Base-by-base conservation (phyloP, 2,113 vertebrate species). In the Lophius piscatorius region DNA sequence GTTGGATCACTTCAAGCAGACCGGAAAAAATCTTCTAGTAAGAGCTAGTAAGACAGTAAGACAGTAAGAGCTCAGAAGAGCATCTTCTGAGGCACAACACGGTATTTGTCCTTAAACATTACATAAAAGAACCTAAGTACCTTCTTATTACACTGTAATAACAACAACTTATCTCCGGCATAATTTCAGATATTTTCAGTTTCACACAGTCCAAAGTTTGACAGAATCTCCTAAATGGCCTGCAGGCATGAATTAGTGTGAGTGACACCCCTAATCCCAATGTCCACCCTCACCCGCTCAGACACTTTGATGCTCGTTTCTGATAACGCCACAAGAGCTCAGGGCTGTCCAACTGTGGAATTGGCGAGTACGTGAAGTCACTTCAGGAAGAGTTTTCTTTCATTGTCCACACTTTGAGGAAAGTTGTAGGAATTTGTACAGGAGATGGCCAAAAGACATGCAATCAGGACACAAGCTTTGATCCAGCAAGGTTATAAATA, bases 301-400 rank as follows among this genome's bases (percentile, higher is more conserved):
- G 31, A 62, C 40, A 54, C 61, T 66, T 66, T 70, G 66, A 79
- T 66, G 65, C 67, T 63, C 44, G 6, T 67, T 71, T 47, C 38
- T 2, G 24, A 70, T 70, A 61, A 52, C 29, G 71, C 62, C 51
- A 46, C 23, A 44, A 34, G 21, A 47, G 57, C 18, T 58, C 41
- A 49, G 33, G 33, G 66, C 52, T 52, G 66, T 59, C 63, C 17
- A 26, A 52, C 51, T 47, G 50, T 70, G 56, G 45, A 61, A 57
- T 57, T 28, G 2, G 23, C 16, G 38, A 44, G 35, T 18, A 33
- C 7, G n/a, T 40, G 22, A 33, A 41, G 49, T 42, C 64, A 51
- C 45, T 70, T 57, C n/a, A 38, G 21, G 23, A 47, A 17, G 31
- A 49, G 33, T 42, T 63, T 55, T 60, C 36, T 16, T 42, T 41